A percentile compares a stretch with the other conserved stretches of the same genome.
These are phyloP conservation scores for Siderastrea radians DNA, from an alignment of 92 coral and sea anemone species.

Conservation along the genomic window DNA sequence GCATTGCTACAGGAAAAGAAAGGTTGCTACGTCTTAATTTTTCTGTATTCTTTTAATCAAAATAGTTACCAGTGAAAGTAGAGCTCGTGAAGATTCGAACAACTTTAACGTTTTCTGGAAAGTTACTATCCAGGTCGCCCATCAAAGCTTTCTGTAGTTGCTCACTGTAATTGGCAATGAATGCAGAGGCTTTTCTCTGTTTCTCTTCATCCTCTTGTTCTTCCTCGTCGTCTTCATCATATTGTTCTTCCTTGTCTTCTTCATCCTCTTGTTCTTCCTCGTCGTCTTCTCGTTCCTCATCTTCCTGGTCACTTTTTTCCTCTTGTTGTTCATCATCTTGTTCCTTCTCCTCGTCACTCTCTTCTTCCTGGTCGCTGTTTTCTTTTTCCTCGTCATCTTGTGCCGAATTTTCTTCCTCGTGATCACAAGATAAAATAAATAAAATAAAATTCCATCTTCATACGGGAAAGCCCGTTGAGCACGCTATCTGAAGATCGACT, in stretches of 20 bases:
- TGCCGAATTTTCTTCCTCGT: conserved; percentile 18
- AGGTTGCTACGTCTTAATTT: too few species aligned
- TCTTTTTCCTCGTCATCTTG: conserved; percentile 22
- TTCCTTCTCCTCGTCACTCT: conserved; percentile 11
- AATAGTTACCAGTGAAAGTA: conserved; percentile 90
- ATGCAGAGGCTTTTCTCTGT: conserved; percentile 15
- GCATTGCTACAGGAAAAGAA: too few species aligned
- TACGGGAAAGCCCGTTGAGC: too few species aligned
- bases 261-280: not conserved
- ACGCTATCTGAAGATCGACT: too few species aligned
- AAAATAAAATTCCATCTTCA: too few species aligned
- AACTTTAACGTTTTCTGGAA: conserved; percentile 90
- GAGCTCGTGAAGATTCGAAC: conserved; percentile 98
- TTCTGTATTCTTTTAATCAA: not conserved
- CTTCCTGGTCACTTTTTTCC: conserved; percentile 23
- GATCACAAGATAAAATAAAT: not conserved
- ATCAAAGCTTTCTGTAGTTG: conserved; percentile 78
- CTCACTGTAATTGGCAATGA: conserved; percentile 62
- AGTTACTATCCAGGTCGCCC: conserved; percentile 80
- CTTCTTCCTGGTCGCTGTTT: conserved; percentile 28
- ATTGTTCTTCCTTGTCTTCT: not conserved
- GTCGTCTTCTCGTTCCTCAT: conserved; percentile 20
- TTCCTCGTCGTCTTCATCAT: conserved; percentile 12
- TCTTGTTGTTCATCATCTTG: conserved; percentile 33
- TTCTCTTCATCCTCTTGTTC: conserved; percentile 26